phyloP scores from a whole-genome alignment of 2,888 invertebrate genomes.

The Eilema griseolum region DNA sequence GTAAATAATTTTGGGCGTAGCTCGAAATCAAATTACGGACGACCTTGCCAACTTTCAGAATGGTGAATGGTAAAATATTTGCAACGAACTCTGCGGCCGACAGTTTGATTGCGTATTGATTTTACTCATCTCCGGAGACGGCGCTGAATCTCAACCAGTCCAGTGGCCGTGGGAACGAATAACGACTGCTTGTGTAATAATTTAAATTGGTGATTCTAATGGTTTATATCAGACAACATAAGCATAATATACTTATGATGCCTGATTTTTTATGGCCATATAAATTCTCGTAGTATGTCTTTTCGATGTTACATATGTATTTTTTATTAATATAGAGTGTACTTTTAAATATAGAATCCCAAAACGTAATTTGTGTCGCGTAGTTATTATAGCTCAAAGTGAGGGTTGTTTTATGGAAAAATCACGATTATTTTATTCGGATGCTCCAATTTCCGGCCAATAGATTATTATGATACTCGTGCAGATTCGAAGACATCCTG shows the following conservation, averaged over 20 bases:
- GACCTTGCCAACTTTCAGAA: slow-evolving; percentile 49
- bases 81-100: slow-evolving; percentile 65
- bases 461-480: slow-evolving; percentile 48
- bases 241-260: no score
- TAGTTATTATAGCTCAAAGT: slow-evolving; percentile 29
- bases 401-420: slow-evolving; percentile 30
- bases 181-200: slow-evolving; percentile 34
- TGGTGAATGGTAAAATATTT: slow-evolving; percentile 68
- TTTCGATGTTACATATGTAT: no score
- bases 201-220: no score
- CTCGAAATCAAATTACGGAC: slow-evolving; percentile 61
- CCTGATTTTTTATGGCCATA: background rate
- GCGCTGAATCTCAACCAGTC: slow-evolving; percentile 27
- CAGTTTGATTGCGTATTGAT: slow-evolving; percentile 73
- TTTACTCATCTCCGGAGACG: slow-evolving; percentile 50
- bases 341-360: no score
- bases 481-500: slow-evolving; percentile 27
- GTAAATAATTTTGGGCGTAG: slow-evolving; percentile 64
- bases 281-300: background rate
- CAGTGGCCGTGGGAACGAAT: slow-evolving; percentile 3
- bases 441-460: slow-evolving; percentile 44
- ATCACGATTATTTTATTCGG: slow-evolving; percentile 20
- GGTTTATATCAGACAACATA: no score
- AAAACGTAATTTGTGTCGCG: slow-evolving; percentile 28
- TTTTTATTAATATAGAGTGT: no score